Evolutionary conservation across 2,113 vertebrate genomes (phyloP), one percentile per base, ranked within the genome.

Genomic region (Onychostruthus taczanowskii): DNA sequence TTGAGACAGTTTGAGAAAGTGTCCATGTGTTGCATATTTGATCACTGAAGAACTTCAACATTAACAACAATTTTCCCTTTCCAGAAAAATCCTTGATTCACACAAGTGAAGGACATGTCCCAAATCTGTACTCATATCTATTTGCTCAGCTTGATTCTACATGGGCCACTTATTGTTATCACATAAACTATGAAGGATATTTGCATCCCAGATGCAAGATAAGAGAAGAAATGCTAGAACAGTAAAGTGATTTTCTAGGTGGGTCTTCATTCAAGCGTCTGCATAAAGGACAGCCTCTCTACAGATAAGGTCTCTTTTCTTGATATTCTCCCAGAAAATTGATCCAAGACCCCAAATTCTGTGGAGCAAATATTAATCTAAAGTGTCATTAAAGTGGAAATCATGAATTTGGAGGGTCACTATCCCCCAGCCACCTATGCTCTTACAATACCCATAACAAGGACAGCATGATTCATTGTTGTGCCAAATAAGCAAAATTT

Each of bases 321-420:
- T 70, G 49, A 79, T 58, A 73, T 59, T 91, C 13, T 63, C 55
- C 10, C 31, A 74, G 52, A 92, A 88, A 90, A 92, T 12, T 61
- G 31, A 47, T 52, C 21, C 53, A 63, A 91, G 47, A 41, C 31
- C 7, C 39, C 27, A 74, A 66, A 77, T 74, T 90, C 39, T 39
- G 52, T 30, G 27, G 17, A 91, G 47, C 8, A 91, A 91, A 77
- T 85, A 76, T 55, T 78, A 83, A 70, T 73, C 46, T 83, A 24
- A 97, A 88, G 19, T 28, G 13, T 44, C 73, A 90, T 88, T 88
- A 63, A 77, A 91, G 30, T 70, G 35, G 31, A 86, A 94, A 90
- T 63, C 6, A 52, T 80, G 0, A 67, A 50, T 91, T 85, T 70
- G 39, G 59, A 93, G 63, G 35, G 33, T 59, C 33, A 67, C 74